Evolutionary conservation across 1,140 invertebrate genomes (phyloP).

Genomic region (Drosophila oshimai): DNA sequence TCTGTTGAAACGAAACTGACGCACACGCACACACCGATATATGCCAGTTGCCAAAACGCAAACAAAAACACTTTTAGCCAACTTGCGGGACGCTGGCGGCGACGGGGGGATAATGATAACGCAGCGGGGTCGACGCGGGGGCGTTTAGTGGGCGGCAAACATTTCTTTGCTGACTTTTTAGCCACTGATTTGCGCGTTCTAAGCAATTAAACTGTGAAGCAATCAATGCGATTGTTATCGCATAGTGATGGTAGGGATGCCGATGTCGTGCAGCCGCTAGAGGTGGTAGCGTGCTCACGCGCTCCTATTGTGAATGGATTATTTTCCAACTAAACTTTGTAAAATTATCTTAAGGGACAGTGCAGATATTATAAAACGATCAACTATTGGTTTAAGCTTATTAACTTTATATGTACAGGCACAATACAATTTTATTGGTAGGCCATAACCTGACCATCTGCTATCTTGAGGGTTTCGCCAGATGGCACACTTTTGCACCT

Average conservation of each 20-base stretch:
- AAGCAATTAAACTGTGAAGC: constrained; percentile 38
- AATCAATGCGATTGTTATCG: constrained; percentile 20
- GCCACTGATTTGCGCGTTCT: constrained; percentile 53
- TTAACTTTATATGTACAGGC: no score
- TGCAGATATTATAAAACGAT: no score
- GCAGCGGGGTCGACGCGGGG: background rate
- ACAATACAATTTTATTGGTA: no score
- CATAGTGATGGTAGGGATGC: background rate
- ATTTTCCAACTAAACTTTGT: no score
- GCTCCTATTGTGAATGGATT: background rate
- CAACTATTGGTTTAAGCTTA: no score
- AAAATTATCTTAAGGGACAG: no score
- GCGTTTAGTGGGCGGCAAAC: constrained; percentile 44
- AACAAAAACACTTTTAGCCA: constrained; percentile 30
- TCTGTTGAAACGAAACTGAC: constrained; percentile 28
- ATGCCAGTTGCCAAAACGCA: constrained; percentile 32
- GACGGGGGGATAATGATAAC: constrained; percentile 16
- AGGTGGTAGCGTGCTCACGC: background rate
- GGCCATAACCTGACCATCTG: background rate
- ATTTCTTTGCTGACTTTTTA: constrained; percentile 42
- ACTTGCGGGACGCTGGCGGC: background rate
- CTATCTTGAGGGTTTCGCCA: background rate
- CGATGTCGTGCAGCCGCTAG: background rate
- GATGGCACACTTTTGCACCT: background rate
- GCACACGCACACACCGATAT: constrained; percentile 42